Base-by-base conservation (phyloP, 2,113 vertebrate genomes). In the Xenopus laevis region DNA sequence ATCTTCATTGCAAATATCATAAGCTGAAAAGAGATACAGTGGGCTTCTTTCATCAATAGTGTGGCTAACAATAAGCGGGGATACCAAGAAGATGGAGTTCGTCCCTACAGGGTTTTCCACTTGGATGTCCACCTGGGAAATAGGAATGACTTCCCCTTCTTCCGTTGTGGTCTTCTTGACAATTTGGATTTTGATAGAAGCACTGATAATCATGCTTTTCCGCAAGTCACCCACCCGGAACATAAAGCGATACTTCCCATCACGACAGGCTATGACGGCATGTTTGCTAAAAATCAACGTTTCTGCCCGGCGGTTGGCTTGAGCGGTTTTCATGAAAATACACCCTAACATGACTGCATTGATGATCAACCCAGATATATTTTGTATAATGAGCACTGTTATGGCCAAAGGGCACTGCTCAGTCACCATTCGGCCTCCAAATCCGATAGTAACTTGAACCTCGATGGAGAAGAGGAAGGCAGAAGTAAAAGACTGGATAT, bases 141-240 rank as follows among this genome's bases (percentile, higher is more conserved):
- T 89, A 0, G 92, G 92, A 80, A 93, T 79, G 59, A 93, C 89
- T 77, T 94, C 92, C 0, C 92, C 92, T 78, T 94, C 92, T 0
- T 85, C 71, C 0, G 92, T 93, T 81, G 91, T 89, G 0, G 88
- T 91, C 53, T 89, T 85, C 21, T 87, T 88, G 68, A 94, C 89
- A 71, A 94, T 87, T 87, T 93, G 92, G 61, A 93, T 87, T 79
- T 91, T 91, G 11, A 93, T 71, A 13, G 91, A 92, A 75, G 92
- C 92, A 0, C 92, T 91, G 79, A 94, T 94, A 82, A 94, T 94
- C 92, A 93, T 93, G 30, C 92, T 94, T 61, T 94, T 94, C 73
- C 92, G 85, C 74, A 94, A 84, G 81, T 94, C 92, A 30, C 92
- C 92, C 0, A 93, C 81, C 0, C 92, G 74, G 79, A 94, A 92